These are phyloP conservation scores for Vespertilio murinus DNA, from an alignment of 2,797 vertebrate species.

Conservation along the genomic window DNA sequence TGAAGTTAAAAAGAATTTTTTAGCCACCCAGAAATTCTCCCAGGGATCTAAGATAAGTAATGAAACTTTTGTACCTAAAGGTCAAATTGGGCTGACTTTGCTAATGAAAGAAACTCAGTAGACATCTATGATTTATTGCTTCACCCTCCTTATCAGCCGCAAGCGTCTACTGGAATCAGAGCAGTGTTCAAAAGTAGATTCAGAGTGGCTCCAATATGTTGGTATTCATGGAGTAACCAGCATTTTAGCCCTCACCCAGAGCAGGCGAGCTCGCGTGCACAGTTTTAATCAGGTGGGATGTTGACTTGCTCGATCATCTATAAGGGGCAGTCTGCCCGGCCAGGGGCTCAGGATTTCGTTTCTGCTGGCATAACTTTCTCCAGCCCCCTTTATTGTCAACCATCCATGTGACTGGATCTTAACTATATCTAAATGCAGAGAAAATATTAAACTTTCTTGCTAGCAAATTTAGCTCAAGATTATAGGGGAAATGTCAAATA, in stretches of 20 bases:
- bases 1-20: not conserved
- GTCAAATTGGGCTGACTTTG: not conserved
- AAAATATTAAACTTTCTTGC: not conserved
- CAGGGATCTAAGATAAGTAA: not conserved
- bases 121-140: not conserved
- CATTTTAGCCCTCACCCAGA: not conserved
- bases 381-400: too few species aligned
- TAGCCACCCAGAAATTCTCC: not conserved
- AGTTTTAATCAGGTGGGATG: not conserved
- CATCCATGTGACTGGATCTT: not conserved
- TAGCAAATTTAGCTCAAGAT: not conserved
- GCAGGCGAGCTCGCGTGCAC: accelerated
- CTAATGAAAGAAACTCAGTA: not conserved
- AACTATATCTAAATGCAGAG: not conserved
- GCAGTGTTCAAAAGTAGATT: not conserved
- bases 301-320: accelerated
- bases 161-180: not conserved
- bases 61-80: not conserved
- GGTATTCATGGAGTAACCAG: not conserved
- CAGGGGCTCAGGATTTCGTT: not conserved
- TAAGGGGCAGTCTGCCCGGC: not conserved
- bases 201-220: not conserved
- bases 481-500: not conserved
- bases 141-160: not conserved
- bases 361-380: not conserved